Percentiles rank a stretch among this genome's conserved stretches.
Evolutionary conservation across 1,140 invertebrate genomes (phyloP).

Genomic region (Cotesia glomerata): DNA sequence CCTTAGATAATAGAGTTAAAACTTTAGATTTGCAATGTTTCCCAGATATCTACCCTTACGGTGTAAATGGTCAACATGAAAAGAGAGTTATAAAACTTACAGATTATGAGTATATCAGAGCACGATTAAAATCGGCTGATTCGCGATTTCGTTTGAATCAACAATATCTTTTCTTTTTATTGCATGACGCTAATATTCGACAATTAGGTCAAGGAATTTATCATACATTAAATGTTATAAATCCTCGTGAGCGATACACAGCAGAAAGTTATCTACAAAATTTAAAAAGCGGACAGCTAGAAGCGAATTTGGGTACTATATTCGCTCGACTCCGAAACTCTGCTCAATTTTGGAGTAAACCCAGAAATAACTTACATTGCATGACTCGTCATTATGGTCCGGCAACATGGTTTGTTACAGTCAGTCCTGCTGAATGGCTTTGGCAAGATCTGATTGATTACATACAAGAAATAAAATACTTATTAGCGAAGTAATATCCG

Average conservation of each 20-base stretch:
- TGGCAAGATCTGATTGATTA: conserved; percentile 46
- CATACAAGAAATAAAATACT: conserved; percentile 40
- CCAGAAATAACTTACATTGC: conserved; percentile 41
- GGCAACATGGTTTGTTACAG: neutral
- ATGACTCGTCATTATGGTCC: conserved; percentile 48
- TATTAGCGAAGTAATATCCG: no score
- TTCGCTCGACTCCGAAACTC: conserved; percentile 39
- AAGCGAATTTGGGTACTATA: conserved; percentile 23
- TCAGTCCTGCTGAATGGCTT: conserved; percentile 50
- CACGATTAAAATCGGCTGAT: conserved; percentile 40
- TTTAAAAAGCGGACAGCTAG: conserved; percentile 23
- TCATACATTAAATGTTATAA: conserved; percentile 13
- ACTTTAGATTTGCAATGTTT: conserved; percentile 34
- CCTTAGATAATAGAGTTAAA: conserved; percentile 34
- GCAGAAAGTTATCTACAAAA: conserved; percentile 29
- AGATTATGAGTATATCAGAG: conserved; percentile 29
- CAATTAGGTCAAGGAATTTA: conserved; percentile 34
- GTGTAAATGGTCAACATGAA: conserved; percentile 40
- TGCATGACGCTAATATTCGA: conserved; percentile 43
- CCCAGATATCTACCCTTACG: conserved; percentile 44
- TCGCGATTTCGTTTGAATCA: conserved; percentile 42
- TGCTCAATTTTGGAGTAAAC: conserved; percentile 40
- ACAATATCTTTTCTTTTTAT: conserved; percentile 46
- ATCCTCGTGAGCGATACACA: conserved; percentile 13
- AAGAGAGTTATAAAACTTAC: conserved; percentile 28